Percentiles rank a stretch among this genome's conserved stretches.
Conservation (phyloP, 2,113 vertebrate species). For the Sialia sialis region DNA sequence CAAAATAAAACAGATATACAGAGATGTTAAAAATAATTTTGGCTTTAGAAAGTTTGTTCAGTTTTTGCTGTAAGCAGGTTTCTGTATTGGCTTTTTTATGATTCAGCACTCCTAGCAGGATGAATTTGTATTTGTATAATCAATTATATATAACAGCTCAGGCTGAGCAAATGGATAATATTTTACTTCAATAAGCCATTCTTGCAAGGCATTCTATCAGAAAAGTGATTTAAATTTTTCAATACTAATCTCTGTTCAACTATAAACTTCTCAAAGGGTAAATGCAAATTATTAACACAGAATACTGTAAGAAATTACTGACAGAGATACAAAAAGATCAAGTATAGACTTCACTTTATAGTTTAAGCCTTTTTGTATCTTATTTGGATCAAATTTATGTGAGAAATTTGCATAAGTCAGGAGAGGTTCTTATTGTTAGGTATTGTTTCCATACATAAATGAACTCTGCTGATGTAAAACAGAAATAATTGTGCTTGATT, state of each 20-base stretch:
- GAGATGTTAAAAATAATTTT: background rate
- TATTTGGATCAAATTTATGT: conserved; percentile 1
- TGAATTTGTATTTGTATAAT: background rate
- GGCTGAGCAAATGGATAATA: background rate
- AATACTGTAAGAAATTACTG: background rate
- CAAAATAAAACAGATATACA: background rate
- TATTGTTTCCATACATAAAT: background rate
- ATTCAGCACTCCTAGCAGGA: background rate
- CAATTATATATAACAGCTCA: background rate
- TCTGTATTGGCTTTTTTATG: background rate
- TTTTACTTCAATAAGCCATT: background rate
- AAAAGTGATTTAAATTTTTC: background rate
- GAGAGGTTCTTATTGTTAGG: background rate
- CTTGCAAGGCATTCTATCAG: background rate
- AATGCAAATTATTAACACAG: background rate
- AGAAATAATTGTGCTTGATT: background rate
- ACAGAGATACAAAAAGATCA: background rate
- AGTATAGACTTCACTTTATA: background rate
- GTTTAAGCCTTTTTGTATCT: background rate
- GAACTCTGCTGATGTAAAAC: background rate
- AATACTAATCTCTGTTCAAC: background rate
- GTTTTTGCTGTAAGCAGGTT: background rate
- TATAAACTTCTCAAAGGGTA: background rate
- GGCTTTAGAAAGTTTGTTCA: background rate
- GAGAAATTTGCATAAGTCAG: conserved; percentile 26